phyloP scores from a whole-genome alignment of 2,888 invertebrate species.

The Leptinotarsa rubiginosa region DNA sequence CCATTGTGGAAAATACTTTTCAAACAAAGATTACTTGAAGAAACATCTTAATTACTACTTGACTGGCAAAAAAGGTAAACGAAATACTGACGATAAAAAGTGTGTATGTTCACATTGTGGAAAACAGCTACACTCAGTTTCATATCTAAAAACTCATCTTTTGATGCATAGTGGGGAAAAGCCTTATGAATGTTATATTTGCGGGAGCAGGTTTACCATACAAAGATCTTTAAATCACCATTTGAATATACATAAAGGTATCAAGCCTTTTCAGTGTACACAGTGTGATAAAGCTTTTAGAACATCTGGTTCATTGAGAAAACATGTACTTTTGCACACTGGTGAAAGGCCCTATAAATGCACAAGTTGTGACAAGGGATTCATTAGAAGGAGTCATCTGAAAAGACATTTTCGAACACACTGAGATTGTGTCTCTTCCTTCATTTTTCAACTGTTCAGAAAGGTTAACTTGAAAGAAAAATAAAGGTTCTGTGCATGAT shows the following conservation, averaged over 20 bases:
- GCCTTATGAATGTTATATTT: constrained; percentile 41
- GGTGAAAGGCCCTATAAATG: constrained; percentile 43
- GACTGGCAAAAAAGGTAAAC: constrained; percentile 33
- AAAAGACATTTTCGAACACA: constrained; percentile 43
- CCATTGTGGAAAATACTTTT: constrained; percentile 42
- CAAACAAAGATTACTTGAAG: constrained; percentile 41
- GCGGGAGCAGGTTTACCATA: constrained; percentile 40
- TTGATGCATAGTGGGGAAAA: constrained; percentile 42
- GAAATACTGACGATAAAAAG: constrained; percentile 33
- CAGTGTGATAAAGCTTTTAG: constrained; percentile 42
- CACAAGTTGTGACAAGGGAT: constrained; percentile 41
- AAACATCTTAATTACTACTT: constrained; percentile 43
- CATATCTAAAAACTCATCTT: constrained; percentile 42
- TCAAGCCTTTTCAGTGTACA: constrained; percentile 43
- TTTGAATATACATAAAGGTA: constrained; percentile 44
- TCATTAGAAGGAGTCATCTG: constrained; percentile 42
- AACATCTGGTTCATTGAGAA: constrained; percentile 37
- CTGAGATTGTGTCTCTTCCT: constrained; percentile 7
- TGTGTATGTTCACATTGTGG: constrained; percentile 44
- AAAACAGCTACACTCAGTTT: constrained; percentile 40
- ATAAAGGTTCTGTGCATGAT: too few species aligned
- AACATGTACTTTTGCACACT: constrained; percentile 39
- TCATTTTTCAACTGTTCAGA: not conserved
- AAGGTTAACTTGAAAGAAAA: too few species aligned
- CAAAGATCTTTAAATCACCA: constrained; percentile 41